Conservation (phyloP, 2,888 invertebrate genomes). For the Cerceris ruficornis region DNA sequence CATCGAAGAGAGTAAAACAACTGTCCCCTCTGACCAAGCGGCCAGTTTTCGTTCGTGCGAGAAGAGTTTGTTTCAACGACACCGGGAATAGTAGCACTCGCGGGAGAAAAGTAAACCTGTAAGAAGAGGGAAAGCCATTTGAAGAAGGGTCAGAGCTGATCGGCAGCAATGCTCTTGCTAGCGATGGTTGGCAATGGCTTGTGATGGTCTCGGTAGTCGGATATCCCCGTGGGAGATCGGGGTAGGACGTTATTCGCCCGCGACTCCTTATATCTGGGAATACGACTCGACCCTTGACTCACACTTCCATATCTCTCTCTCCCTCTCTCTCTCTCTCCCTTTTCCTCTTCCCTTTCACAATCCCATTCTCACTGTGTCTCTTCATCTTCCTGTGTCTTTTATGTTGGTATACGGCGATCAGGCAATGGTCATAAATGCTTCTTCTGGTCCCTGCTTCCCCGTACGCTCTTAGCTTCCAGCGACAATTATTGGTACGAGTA, state of each 20-base stretch:
- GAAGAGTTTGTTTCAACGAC: constrained; percentile 66
- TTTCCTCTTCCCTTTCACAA: background rate
- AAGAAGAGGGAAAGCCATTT: constrained; percentile 47
- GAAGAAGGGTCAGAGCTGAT: constrained; percentile 63
- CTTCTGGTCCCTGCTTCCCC: constrained; percentile 7
- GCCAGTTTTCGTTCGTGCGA: constrained; percentile 39
- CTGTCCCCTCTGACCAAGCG: constrained; percentile 21
- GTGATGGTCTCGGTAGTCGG: constrained; percentile 43
- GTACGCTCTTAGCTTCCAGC: constrained; percentile 42
- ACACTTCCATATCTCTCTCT: background rate
- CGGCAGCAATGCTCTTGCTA: constrained; percentile 61
- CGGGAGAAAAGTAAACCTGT: constrained; percentile 46
- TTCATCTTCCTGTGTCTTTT: constrained; percentile 23
- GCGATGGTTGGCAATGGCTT: constrained; percentile 26
- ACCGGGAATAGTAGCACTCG: constrained; percentile 65
- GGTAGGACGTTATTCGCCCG: constrained; percentile 73
- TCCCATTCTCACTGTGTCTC: background rate
- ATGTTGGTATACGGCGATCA: constrained; percentile 47
- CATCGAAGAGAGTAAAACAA: background rate
- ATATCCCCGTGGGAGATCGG: constrained; percentile 70
- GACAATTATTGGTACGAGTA: constrained; percentile 59
- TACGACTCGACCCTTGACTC: constrained; percentile 57
- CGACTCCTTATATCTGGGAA: constrained; percentile 68
- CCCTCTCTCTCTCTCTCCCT: constrained; percentile 1
- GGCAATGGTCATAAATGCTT: constrained; percentile 51